Percentiles rank a stretch among this genome's conserved stretches.
phyloP scores from a whole-genome alignment of 2,888 invertebrate genomes.

The Thymelicus lineola region DNA sequence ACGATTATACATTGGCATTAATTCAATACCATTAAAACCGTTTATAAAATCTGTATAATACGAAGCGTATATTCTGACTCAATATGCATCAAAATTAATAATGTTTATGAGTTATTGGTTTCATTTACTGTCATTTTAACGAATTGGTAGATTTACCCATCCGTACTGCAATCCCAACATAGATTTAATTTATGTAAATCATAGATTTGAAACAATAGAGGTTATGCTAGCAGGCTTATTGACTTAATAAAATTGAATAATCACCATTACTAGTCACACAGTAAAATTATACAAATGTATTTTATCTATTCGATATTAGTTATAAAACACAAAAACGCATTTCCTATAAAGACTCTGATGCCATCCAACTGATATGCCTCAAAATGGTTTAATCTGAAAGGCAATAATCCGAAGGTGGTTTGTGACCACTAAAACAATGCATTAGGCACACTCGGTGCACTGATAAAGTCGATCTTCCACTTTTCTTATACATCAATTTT shows the following conservation, averaged over 20 bases:
- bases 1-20: neutral
- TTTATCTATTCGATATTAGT: too few species aligned
- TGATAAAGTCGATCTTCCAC: too few species aligned
- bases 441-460: too few species aligned
- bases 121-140: neutral
- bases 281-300: neutral
- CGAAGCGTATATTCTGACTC: neutral
- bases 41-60: neutral
- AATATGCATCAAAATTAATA: neutral
- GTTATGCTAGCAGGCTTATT: neutral
- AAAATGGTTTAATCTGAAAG: too few species aligned
- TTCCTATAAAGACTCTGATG: too few species aligned
- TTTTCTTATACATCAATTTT: too few species aligned
- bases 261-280: neutral
- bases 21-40: neutral
- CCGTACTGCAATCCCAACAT: neutral
- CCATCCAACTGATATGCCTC: too few species aligned
- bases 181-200: constrained; percentile 2
- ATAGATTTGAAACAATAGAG: constrained; percentile 1
- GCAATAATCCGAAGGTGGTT: too few species aligned
- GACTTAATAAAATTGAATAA: neutral
- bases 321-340: too few species aligned
- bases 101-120: neutral
- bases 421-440: too few species aligned
- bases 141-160: neutral